Evolutionary conservation across 2,888 invertebrate species (phyloP), one percentile per base, ranked within the genome.

Genomic region (Pyrochroa serraticornis): DNA sequence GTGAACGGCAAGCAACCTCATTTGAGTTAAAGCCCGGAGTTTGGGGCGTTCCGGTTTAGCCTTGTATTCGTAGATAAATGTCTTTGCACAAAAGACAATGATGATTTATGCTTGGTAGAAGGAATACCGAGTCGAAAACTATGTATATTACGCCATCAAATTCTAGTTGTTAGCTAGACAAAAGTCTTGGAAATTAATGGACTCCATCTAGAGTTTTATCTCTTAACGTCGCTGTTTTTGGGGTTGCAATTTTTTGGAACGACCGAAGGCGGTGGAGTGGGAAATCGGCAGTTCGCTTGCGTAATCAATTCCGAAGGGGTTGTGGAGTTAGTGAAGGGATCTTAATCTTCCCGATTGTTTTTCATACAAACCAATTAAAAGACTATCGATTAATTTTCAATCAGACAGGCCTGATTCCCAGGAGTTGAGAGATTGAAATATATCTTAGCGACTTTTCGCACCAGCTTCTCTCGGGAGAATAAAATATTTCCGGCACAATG

Each of bases 11-110:
- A 63, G 63, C 62, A 63, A 64, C 62, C 62, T 64, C 64, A 63
- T 65, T 63, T 58, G 61, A 64, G 65, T 68, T 66, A 61, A 53
- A 50, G 37, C 45, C 49, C 50, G 52, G 58, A 57, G 65, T 56
- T 55, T 51, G 57, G 65, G 66, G 58, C 56, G 62, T 66, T 69
- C 64, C 67, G 65, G 66, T 67, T 70, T 62, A 66, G 66, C 67
- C 68, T 66, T 69, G 72, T 69, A 73, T 71, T 70, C 71, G 69
- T 72, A 72, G 73, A 76, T 76, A 75, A 77, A 75, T 74, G 76
- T 75, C 75, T 72, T 61, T 69, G 64, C 65, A 75, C 73, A 75
- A 74, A 74, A 71, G 71, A 68, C 68, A 67, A 69, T 68, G 71
- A 72, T 75, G 74, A 76, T 75, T 75, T 75, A 76, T 74, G 64